phyloP scores from a whole-genome alignment of 1,140 invertebrate genomes.

The Camponotus pennsylvanicus region DNA sequence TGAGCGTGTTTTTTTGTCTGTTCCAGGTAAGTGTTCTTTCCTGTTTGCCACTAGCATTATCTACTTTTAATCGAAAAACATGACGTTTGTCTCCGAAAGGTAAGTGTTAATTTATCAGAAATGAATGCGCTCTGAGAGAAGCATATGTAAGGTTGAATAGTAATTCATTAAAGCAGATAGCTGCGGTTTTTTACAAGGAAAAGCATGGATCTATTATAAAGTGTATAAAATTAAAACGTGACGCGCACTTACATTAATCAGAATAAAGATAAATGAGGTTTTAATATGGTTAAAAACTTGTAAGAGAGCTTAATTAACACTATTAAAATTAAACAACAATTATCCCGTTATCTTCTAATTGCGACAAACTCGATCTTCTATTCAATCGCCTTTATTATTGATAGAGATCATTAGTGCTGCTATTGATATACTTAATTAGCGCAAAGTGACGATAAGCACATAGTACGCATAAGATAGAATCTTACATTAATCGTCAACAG shows the following conservation, averaged over 20 bases:
- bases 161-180: conserved; percentile 16
- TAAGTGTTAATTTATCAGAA: background rate
- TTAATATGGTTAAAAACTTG: conserved; percentile 22
- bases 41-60: background rate
- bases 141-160: background rate
- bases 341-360: conserved; percentile 44
- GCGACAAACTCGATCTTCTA: conserved; percentile 40
- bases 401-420: conserved; percentile 51
- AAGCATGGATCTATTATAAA: background rate
- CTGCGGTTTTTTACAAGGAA: background rate
- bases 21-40: conserved; percentile 66
- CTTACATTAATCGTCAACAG: conserved; percentile 69
- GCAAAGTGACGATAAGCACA: conserved; percentile 39
- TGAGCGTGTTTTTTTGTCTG: conserved; percentile 28
- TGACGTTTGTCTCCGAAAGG: background rate
- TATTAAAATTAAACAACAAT: conserved; percentile 8
- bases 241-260: conserved; percentile 6
- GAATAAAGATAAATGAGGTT: conserved; percentile 37
- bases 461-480: conserved; percentile 46
- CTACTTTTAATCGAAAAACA: background rate
- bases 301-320: conserved; percentile 45
- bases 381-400: conserved; percentile 33
- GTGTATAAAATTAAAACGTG: background rate
- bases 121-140: background rate
- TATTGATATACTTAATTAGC: conserved; percentile 57